Evolutionary conservation across 2,113 vertebrate species (phyloP).

Genomic region (Capreolus pygargus): DNA sequence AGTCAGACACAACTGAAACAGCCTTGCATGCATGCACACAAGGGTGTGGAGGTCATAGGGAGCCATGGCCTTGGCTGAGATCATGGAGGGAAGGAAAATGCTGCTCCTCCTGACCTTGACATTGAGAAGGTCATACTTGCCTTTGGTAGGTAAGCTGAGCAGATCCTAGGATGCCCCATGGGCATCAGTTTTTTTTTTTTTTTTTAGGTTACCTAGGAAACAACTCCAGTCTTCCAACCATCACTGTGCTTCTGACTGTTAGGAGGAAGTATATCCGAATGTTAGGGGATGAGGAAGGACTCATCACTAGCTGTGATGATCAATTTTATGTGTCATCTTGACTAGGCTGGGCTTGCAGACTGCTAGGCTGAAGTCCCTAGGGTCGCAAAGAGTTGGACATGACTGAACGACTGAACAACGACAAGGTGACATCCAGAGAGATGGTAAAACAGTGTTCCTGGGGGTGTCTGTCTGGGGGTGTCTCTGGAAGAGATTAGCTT

Average conservation of each 20-base stretch:
- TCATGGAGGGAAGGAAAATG: neutral
- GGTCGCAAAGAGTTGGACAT: accelerated
- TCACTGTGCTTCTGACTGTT: neutral
- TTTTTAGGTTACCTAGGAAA: neutral
- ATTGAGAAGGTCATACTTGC: neutral
- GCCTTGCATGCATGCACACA: accelerated
- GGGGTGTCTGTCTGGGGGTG: neutral
- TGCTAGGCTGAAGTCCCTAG: neutral
- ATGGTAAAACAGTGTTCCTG: neutral
- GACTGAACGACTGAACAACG: accelerated
- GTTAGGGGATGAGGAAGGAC: neutral
- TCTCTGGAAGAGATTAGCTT: neutral
- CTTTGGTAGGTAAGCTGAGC: neutral
- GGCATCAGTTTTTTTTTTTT: neutral
- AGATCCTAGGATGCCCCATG: neutral
- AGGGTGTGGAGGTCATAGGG: neutral
- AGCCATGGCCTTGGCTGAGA: neutral
- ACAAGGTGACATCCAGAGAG: neutral
- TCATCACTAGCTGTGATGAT: neutral
- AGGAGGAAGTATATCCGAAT: neutral
- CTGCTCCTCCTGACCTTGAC: neutral
- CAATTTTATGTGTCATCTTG: neutral
- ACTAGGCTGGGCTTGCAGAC: neutral
- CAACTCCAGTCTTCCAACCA: neutral
- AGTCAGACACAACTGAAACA: accelerated